Evolutionary conservation across 1,140 invertebrate species (phyloP).

Genomic region (Drosophila kanapiae): DNA sequence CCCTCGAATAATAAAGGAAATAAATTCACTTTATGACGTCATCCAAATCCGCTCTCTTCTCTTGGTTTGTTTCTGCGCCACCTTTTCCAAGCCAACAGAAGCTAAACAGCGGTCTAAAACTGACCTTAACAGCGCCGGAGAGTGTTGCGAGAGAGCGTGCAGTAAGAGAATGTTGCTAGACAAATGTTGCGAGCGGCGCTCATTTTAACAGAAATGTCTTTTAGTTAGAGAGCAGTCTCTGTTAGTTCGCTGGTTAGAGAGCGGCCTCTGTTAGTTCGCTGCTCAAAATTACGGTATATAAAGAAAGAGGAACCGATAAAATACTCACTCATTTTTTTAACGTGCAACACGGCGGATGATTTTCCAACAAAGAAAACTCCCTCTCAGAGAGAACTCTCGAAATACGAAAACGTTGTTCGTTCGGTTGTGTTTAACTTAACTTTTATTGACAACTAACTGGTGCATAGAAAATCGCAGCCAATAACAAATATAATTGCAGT

Average conservation of each 20-base stretch:
- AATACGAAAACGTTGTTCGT: neutral
- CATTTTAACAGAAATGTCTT: too few species aligned
- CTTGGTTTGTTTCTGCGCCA: neutral
- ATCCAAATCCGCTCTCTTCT: neutral
- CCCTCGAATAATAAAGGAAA: neutral
- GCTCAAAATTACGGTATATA: neutral
- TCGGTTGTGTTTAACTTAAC: neutral
- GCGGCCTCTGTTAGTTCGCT: too few species aligned
- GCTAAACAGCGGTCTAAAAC: too few species aligned
- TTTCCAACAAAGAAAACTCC: neutral
- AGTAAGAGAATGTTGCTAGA: neutral
- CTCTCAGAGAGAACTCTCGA: neutral
- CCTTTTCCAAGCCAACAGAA: neutral
- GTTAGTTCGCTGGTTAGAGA: too few species aligned
- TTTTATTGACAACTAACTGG: neutral
- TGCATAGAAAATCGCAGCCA: neutral
- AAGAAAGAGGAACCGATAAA: neutral
- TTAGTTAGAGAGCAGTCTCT: too few species aligned
- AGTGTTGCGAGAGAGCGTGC: neutral
- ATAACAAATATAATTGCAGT: neutral
- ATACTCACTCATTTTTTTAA: neutral
- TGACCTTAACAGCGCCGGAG: too few species aligned
- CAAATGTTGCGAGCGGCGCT: neutral
- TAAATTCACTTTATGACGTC: conserved; percentile 3
- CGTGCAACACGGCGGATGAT: neutral